These are phyloP conservation scores for Abscondita cerata DNA, from an alignment of 2,888 invertebrate genomes.

Conservation along the genomic window DNA sequence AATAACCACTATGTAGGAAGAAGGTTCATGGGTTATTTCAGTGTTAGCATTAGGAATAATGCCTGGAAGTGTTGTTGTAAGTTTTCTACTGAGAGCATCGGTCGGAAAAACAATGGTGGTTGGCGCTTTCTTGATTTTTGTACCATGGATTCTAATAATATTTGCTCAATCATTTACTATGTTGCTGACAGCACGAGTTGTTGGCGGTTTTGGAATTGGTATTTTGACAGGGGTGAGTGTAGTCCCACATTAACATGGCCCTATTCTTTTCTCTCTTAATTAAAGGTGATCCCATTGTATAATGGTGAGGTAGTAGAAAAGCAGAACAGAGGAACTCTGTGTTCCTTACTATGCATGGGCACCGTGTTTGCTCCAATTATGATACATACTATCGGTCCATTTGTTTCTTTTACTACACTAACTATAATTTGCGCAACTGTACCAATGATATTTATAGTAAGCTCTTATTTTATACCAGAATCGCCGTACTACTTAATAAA, in stretches of 20 bases:
- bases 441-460: neutral
- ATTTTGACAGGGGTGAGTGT: neutral
- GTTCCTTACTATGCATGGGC: neutral
- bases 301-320: neutral
- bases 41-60: neutral
- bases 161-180: neutral
- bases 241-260: no score
- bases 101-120: neutral
- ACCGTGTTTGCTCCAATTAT: no score
- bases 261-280: no score
- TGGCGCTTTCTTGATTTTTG: neutral
- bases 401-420: neutral
- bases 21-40: conserved; percentile 3
- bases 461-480: neutral
- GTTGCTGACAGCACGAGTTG: neutral
- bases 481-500: neutral
- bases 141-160: neutral
- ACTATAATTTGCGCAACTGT: neutral
- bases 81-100: neutral
- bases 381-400: neutral
- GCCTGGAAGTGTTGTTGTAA: neutral
- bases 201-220: neutral
- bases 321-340: neutral
- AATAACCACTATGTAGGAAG: neutral
- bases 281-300: neutral